These are phyloP conservation scores for Harpagoxenus sublaevis DNA, from an alignment of 2,888 invertebrate species.

Conservation along the genomic window DNA sequence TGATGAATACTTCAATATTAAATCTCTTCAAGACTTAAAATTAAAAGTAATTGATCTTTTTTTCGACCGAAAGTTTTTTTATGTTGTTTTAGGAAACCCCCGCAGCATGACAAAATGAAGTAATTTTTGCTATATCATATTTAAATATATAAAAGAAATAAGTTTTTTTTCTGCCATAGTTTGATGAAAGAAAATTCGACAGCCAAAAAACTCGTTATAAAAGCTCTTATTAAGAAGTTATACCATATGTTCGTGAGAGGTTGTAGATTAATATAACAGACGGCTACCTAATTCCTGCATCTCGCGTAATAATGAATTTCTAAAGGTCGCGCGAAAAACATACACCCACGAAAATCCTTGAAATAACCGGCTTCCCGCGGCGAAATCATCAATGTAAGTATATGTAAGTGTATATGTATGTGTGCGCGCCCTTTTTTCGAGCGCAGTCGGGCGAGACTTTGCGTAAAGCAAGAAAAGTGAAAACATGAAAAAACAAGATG, in stretches of 20 bases:
- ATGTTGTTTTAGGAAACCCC: background rate
- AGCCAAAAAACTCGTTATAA: background rate
- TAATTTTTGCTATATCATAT: background rate
- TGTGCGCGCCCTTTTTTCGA: conserved; percentile 8
- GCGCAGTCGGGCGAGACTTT: conserved; percentile 13
- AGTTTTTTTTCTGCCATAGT: background rate
- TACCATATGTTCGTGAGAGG: conserved; percentile 6
- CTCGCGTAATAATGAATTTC: conserved; percentile 42
- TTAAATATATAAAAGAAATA: background rate
- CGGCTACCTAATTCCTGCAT: conserved; percentile 18
- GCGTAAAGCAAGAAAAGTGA: conserved; percentile 19
- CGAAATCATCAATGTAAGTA: background rate
- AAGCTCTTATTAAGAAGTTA: conserved; percentile 30
- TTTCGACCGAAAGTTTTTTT: background rate
- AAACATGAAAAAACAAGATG: background rate
- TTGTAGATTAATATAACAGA: conserved; percentile 1
- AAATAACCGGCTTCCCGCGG: conserved; percentile 10
- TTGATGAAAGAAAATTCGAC: background rate
- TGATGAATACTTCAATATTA: background rate
- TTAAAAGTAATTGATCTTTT: background rate
- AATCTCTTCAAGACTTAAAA: background rate
- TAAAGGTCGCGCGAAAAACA: conserved; percentile 20
- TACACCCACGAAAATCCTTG: conserved; percentile 39
- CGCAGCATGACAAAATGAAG: background rate
- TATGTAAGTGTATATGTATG: background rate